Conservation (phyloP, 2,113 vertebrate genomes). For the Ptyas mucosa region DNA sequence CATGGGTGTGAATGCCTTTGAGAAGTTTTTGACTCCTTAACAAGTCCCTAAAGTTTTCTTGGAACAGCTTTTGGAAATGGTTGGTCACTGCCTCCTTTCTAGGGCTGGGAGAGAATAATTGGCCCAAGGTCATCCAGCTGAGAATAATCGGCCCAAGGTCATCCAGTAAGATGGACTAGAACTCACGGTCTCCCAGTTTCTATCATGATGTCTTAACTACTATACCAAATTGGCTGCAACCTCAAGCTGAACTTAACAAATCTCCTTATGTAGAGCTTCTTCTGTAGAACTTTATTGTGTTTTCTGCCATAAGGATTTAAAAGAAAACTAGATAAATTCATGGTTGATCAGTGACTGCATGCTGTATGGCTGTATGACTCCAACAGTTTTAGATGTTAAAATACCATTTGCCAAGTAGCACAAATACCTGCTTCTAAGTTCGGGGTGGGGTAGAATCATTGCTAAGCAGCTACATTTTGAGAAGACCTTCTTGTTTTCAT, state of each 20-base stretch:
- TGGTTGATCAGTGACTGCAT: neutral
- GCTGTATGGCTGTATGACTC: neutral
- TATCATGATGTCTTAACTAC: neutral
- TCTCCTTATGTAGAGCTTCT: neutral
- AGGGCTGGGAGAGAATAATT: neutral
- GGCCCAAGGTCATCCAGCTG: neutral
- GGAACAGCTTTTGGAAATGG: neutral
- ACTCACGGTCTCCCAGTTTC: neutral
- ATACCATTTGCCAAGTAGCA: neutral
- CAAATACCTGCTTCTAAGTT: neutral
- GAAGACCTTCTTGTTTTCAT: neutral
- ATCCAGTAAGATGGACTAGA: neutral
- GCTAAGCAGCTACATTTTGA: neutral
- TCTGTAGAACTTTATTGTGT: neutral
- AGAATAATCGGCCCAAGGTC: neutral
- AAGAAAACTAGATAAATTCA: neutral
- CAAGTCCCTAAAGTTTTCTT: neutral
- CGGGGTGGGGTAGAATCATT: neutral
- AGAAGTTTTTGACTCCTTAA: neutral
- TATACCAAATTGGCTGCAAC: neutral
- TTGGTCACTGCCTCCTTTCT: neutral
- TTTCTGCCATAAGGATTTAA: neutral
- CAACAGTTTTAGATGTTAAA: neutral
- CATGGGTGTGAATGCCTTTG: neutral
- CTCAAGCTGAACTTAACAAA: neutral